These are phyloP conservation scores for Nyctibius bracteatus DNA, from an alignment of 2,113 vertebrate species.

Conservation along the genomic window DNA sequence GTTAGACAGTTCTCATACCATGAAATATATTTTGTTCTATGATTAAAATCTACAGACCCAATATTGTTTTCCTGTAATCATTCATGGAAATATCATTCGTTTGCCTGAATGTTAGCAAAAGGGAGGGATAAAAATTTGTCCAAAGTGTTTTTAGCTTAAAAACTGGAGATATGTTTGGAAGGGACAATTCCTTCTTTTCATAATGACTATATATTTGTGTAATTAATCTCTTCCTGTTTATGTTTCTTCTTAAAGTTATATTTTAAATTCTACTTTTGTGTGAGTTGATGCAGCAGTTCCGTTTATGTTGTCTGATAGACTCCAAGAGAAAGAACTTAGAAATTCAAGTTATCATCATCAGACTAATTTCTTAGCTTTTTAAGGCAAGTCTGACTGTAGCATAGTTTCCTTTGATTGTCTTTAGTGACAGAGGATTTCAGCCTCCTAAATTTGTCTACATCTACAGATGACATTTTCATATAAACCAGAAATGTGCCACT, in stretches of 20 bases:
- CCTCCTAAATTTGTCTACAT: not conserved
- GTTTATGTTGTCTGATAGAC: not conserved
- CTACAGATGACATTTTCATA: not conserved
- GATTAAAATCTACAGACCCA: fast-evolving
- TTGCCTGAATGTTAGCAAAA: not conserved
- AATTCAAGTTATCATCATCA: not conserved
- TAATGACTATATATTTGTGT: not conserved
- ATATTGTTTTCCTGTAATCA: not conserved
- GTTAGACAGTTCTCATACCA: not conserved
- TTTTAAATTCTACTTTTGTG: not conserved
- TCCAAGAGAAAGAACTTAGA: not conserved
- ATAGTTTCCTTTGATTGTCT: not conserved
- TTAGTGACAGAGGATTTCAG: not conserved
- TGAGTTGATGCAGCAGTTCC: not conserved
- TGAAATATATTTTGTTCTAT: not conserved
- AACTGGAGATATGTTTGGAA: not conserved
- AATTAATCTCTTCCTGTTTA: not conserved
- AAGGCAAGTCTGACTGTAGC: not conserved
- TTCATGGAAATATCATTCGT: not conserved
- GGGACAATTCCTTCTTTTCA: not conserved
- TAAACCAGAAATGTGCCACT: not conserved
- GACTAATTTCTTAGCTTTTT: not conserved
- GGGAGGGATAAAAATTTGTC: not conserved
- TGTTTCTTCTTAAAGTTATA: not conserved
- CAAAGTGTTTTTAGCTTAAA: not conserved